A percentile compares a stretch with the other conserved stretches of the same genome.
Evolutionary conservation across 2,888 invertebrate genomes (phyloP).

Genomic region (Slavum lentiscoides): DNA sequence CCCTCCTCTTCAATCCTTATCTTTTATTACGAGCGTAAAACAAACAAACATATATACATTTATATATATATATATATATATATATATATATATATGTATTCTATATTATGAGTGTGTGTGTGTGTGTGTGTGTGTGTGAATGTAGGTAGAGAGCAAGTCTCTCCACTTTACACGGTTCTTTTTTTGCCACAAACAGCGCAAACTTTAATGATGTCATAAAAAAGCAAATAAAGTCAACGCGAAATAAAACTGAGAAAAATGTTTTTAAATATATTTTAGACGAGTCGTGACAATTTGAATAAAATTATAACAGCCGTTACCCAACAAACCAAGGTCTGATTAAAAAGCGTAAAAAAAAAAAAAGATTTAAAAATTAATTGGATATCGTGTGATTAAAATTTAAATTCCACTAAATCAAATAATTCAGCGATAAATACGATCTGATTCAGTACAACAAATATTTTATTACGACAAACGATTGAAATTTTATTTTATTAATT

Average conservation of each 20-base stretch:
- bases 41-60: background rate
- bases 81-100: too few relatives aligned
- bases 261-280: constrained; percentile 10
- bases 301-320: constrained; percentile 28
- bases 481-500: too few relatives aligned
- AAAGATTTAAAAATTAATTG: background rate
- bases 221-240: constrained; percentile 35
- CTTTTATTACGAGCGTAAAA: constrained; percentile 39
- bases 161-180: constrained; percentile 42
- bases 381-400: too few relatives aligned
- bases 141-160: background rate
- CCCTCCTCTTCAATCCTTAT: constrained; percentile 20
- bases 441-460: too few relatives aligned
- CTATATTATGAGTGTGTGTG: background rate
- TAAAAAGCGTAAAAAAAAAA: background rate
- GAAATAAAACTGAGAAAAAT: constrained; percentile 1
- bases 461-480: too few relatives aligned
- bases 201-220: constrained; percentile 52
- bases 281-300: background rate
- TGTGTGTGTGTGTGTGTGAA: background rate
- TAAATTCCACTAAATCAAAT: too few relatives aligned
- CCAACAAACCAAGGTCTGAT: constrained; percentile 7
- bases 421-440: too few relatives aligned
- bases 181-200: constrained; percentile 44
- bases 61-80: background rate